These are phyloP conservation scores for Crossoptilon crossoptilon DNA, from an alignment of 2,797 vertebrate genomes.

Conservation along the genomic window DNA sequence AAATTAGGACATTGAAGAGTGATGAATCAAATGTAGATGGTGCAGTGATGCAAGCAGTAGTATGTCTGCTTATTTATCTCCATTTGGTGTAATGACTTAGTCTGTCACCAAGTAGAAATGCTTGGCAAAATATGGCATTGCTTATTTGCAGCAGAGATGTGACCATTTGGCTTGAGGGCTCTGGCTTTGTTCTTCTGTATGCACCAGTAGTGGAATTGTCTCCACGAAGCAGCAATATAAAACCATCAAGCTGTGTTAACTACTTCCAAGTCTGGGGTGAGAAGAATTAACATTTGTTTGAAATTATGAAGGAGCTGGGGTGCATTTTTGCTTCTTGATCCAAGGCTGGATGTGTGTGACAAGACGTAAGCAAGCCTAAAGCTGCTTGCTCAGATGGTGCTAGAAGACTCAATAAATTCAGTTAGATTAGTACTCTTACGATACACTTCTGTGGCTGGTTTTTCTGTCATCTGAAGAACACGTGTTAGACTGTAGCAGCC, in stretches of 20 bases:
- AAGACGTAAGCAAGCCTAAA: neutral
- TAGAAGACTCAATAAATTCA: neutral
- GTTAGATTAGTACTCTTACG: neutral
- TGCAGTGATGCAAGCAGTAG: neutral
- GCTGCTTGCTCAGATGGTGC: neutral
- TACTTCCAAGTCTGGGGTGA: fast-evolving
- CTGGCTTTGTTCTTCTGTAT: neutral
- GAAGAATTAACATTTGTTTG: conserved; percentile 30
- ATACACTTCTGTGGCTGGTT: neutral
- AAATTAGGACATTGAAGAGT: neutral
- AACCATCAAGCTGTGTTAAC: neutral
- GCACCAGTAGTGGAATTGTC: neutral
- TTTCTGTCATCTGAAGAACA: neutral
- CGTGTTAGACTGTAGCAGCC: neutral
- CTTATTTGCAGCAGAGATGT: neutral
- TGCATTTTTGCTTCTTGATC: neutral
- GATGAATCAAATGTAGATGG: neutral
- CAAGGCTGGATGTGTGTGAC: neutral
- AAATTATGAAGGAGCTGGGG: neutral
- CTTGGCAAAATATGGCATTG: neutral
- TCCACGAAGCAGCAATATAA: neutral
- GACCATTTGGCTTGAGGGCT: neutral
- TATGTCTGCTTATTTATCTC: neutral
- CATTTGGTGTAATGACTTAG: neutral
- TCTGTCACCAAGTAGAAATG: neutral